Evolutionary conservation across 1,140 invertebrate genomes (phyloP).

Genomic region (Drosophila insularis): DNA sequence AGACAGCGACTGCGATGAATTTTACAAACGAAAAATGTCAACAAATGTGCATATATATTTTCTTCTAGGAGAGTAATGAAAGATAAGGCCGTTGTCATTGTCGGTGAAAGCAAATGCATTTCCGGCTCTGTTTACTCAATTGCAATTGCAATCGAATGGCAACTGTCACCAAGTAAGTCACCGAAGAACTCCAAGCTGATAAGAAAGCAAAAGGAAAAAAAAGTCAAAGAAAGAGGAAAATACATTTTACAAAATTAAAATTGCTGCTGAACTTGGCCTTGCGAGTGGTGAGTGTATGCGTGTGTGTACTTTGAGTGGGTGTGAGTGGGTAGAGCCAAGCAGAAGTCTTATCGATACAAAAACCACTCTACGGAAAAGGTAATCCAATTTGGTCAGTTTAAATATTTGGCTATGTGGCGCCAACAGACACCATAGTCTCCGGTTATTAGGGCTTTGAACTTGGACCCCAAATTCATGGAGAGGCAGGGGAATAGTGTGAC

Average conservation of each 20-base stretch:
- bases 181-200: conserved; percentile 39
- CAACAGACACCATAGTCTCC: conserved; percentile 16
- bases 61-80: too few relatives aligned
- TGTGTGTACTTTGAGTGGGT: background rate
- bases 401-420: conserved; percentile 62
- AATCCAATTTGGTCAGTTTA: conserved; percentile 50
- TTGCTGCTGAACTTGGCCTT: conserved; percentile 69
- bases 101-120: conserved; percentile 76
- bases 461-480: background rate
- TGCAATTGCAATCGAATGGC: conserved; percentile 54
- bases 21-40: background rate
- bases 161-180: conserved; percentile 2
- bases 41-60: background rate
- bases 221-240: conserved; percentile 13
- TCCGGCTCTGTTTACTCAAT: conserved; percentile 74
- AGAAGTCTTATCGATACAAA: background rate
- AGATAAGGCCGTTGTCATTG: conserved; percentile 18
- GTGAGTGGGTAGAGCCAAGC: conserved; percentile 12
- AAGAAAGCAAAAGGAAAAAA: conserved; percentile 41
- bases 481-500: background rate
- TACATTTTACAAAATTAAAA: conserved; percentile 67
- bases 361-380: conserved; percentile 19
- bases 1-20: background rate
- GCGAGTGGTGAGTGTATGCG: conserved; percentile 35
- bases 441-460: conserved; percentile 37